Base-by-base conservation (phyloP, 2,888 invertebrate genomes). In the Diogma glabrata region DNA sequence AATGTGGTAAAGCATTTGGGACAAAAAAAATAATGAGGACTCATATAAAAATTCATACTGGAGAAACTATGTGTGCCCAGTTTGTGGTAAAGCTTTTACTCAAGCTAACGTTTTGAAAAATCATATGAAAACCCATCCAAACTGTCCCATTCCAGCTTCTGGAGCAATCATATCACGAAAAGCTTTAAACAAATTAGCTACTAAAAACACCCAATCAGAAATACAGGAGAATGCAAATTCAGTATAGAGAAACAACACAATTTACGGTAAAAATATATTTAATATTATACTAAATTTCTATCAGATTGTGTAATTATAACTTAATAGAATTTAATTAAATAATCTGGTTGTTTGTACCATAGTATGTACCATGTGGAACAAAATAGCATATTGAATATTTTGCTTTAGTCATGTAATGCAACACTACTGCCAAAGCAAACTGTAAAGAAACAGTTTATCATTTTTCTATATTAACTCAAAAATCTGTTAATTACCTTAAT, bases 401-500 rank as follows among this genome's bases (percentile, higher is more conserved):
- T n/a, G n/a, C n/a, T n/a, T n/a, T 24, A 24, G 12, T 36, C 16
- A 36, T 36, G 16, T 33, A 43, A n/a, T n/a, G n/a, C 19, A 17
- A 12, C 14, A 7, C 57, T 65, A 69, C 49, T 69, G 68, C 69
- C 69, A 69, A 40, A 69, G 56, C 6, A 69, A 58, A 53, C 65
- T 53, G 26, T 19, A 30, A 20, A 49, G 16, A 26, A 14, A 46
- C 5, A 9, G 16, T 8, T n/a, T 36, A 38, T 16, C 8, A 51
- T 10, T 17, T 26, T 22, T n/a, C 16, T 22, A 24, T 28, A 17
- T 7, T 20, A 10, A 12, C 20, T 12, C 17, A 26, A 2, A 19
- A 33, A 38, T 26, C 5, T 9, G 20, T 17, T 2, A 22, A 22
- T 69, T 67, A 78, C 78, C 73, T 76, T 55, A 74, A 63, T 16